phyloP scores from a whole-genome alignment of 37 sponge, comb jelly and placozoan genomes.

The Hormiphora californensis region DNA sequence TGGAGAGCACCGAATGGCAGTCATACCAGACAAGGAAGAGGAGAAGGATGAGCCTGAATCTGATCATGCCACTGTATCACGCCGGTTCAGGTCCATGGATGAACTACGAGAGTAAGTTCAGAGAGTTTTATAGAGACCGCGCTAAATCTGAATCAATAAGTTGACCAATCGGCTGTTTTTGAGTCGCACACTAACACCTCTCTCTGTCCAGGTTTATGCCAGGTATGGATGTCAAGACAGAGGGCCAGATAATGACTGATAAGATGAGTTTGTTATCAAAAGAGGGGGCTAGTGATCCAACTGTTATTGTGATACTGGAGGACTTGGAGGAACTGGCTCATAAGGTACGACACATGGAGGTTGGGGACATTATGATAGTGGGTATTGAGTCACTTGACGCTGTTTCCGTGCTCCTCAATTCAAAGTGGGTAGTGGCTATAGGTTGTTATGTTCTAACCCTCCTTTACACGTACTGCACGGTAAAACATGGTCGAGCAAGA shows the following conservation, averaged over 20 bases:
- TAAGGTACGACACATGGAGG: no score
- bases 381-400: no score
- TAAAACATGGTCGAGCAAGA: no score
- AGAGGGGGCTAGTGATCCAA: not conserved
- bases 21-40: not conserved
- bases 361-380: no score
- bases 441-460: no score
- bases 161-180: not conserved
- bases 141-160: no score
- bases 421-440: no score
- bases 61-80: not conserved
- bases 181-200: not conserved
- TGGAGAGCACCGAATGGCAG: not conserved
- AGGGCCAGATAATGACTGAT: not conserved
- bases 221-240: not conserved
- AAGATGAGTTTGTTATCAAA: not conserved
- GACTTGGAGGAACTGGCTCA: conserved; percentile 35
- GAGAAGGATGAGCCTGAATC: not conserved
- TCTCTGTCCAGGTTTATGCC: conserved; percentile 11
- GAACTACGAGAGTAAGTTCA: conserved; percentile 2
- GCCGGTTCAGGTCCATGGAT: not conserved
- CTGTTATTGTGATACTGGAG: not conserved
- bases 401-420: no score
- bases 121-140: not conserved
- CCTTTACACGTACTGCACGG: no score